Conservation (phyloP, 1,140 invertebrate genomes). For the Dinothrombium tinctorium region DNA sequence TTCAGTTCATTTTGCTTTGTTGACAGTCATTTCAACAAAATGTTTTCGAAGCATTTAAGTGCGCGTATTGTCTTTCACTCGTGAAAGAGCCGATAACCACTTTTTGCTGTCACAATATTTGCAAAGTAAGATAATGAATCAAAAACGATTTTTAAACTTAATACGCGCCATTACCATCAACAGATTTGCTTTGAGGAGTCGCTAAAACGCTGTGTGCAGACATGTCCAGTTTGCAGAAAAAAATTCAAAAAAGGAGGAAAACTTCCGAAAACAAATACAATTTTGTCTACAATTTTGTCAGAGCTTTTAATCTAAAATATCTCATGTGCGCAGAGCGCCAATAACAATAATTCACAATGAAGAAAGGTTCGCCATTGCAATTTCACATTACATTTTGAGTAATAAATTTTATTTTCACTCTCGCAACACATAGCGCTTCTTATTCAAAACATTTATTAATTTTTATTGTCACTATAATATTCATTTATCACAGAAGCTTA, state of each 20-base stretch:
- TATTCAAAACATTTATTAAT: too few relatives aligned
- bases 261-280: not conserved
- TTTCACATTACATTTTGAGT: too few relatives aligned
- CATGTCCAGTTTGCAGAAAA: not conserved
- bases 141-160: not conserved
- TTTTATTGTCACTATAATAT: too few relatives aligned
- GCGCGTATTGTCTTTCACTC: constrained; percentile 54
- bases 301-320: too few relatives aligned
- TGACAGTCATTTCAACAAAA: constrained; percentile 35
- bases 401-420: too few relatives aligned
- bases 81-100: constrained; percentile 46
- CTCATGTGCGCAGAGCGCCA: too few relatives aligned
- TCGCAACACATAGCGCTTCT: too few relatives aligned
- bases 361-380: too few relatives aligned
- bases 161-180: not conserved
- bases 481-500: too few relatives aligned
- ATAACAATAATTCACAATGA: too few relatives aligned
- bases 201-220: not conserved
- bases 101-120: constrained; percentile 48
- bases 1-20: constrained; percentile 12
- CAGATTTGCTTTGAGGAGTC: not conserved
- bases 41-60: constrained; percentile 40
- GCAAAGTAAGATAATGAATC: constrained; percentile 27
- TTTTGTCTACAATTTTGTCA: constrained; percentile 2
- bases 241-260: not conserved